Base-by-base conservation (phyloP, 2,113 vertebrate species). In the Trachemys scripta region DNA sequence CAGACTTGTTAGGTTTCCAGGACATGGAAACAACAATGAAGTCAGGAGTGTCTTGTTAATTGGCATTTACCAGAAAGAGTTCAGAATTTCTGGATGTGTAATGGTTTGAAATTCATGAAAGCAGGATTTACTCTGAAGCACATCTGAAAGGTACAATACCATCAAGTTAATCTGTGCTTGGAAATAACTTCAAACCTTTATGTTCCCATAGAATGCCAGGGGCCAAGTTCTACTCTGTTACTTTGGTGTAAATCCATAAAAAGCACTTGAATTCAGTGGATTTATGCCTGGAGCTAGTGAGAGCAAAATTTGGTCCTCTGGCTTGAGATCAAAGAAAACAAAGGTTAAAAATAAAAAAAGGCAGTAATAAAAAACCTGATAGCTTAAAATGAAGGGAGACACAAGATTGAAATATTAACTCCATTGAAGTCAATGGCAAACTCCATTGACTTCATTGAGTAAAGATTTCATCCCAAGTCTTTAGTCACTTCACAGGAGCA, bases 331-430 rank as follows among this genome's bases (percentile, higher is more conserved):
- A 93, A 57, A 1, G n/a, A 79, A 89, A 91, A 80, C 13, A 92
- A 91, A 53, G n/a, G 7, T 85, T 49, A 85, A 22, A 88, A 91
- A 85, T 81, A 91, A 83, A 92, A 92, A 87, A 87, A 90, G 19
- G 9, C 47, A 90, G 5, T 93, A 91, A 42, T 91, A 90, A 88
- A 83, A 87, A 85, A 90, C 51, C 24, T 86, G 82, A 38, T 69
- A 65, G 75, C 84, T 96, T 90, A 82, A 93, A 83, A 75, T 87
- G 84, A 51, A 89, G 83, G 49, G 79, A 93, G 31, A 6, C 35
- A 85, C 14, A 80, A 78, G 80, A 56, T 10, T n/a, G 45, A 87
- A 96, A 79, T 87, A 29, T 14, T 88, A 84, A 84, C 6, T 65
- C 62, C 62, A 35, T 65, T 65, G 62, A n/a, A 35, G 16, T 35